phyloP scores from a whole-genome alignment of 2,797 vertebrate species.

The Percopsis omiscomaycus region DNA sequence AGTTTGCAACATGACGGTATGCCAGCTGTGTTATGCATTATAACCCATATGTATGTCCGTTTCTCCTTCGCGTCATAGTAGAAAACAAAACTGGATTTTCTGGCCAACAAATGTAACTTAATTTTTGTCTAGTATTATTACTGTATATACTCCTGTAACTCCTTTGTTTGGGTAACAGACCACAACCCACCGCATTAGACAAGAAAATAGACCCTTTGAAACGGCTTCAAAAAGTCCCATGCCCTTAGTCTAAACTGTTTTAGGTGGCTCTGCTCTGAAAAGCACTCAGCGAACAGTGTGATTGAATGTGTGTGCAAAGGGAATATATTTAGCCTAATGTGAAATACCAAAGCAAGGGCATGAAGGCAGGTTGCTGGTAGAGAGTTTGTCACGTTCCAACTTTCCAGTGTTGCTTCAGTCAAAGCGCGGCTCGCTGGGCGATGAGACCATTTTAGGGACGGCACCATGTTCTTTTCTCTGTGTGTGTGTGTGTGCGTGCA shows the following conservation, averaged over 20 bases:
- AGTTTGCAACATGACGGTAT: background rate
- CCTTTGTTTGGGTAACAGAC: too few relatives aligned
- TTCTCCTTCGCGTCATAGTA: background rate
- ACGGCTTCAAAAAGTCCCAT: too few relatives aligned
- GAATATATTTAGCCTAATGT: background rate
- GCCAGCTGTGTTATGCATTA: background rate
- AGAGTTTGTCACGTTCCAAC: slow-evolving; percentile 26
- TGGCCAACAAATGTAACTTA: too few relatives aligned
- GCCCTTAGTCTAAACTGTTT: too few relatives aligned
- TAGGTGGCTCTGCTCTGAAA: background rate
- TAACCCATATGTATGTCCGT: background rate
- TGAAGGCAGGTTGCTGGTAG: slow-evolving; percentile 15
- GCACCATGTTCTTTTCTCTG: slow-evolving; percentile 51
- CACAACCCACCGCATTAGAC: too few relatives aligned
- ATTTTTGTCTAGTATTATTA: too few relatives aligned
- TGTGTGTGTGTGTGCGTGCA: slow-evolving; percentile 36
- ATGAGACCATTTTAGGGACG: slow-evolving; percentile 71
- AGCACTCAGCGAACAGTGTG: background rate
- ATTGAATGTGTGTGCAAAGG: background rate
- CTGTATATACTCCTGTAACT: too few relatives aligned
- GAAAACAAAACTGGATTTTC: too few relatives aligned
- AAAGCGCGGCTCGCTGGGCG: slow-evolving; percentile 28
- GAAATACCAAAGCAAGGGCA: background rate
- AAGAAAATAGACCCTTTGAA: too few relatives aligned
- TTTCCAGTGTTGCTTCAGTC: slow-evolving; percentile 33